These are phyloP conservation scores for Cartodere bifasciata DNA, from an alignment of 2,888 invertebrate species.

Conservation along the genomic window DNA sequence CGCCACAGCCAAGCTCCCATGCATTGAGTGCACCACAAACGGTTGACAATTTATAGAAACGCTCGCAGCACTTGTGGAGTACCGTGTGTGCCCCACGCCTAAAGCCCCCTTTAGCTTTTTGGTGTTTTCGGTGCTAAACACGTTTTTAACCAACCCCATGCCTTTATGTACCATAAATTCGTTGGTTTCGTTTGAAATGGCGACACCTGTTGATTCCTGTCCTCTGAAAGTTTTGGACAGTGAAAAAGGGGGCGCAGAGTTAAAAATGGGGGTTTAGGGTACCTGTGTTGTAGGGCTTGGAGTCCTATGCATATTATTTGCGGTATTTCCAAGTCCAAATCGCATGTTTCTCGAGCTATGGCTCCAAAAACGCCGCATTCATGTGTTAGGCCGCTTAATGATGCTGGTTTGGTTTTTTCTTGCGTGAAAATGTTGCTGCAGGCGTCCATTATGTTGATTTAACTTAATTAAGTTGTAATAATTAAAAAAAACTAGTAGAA, in stretches of 20 bases:
- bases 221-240: constrained; percentile 48
- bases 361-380: constrained; percentile 95
- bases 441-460: no score
- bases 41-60: constrained; percentile 91
- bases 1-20: constrained; percentile 88
- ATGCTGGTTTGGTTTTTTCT: no score
- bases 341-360: constrained; percentile 44
- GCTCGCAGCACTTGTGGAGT: constrained; percentile 93
- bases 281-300: constrained; percentile 86
- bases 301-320: constrained; percentile 85
- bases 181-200: constrained; percentile 76
- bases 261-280: constrained; percentile 24
- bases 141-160: constrained; percentile 89
- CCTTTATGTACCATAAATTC: constrained; percentile 80
- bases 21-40: constrained; percentile 93
- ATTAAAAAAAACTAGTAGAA: no score
- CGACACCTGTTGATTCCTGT: constrained; percentile 96
- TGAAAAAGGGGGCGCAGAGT: not conserved
- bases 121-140: constrained; percentile 82
- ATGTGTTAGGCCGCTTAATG: constrained; percentile 62
- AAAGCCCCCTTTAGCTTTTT: constrained; percentile 73
- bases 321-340: constrained; percentile 49
- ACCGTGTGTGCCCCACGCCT: constrained; percentile 94
- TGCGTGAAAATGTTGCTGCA: no score
- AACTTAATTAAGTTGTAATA: no score